Evolutionary conservation across 2,888 invertebrate genomes (phyloP).

Genomic region (Diarsia mendica): DNA sequence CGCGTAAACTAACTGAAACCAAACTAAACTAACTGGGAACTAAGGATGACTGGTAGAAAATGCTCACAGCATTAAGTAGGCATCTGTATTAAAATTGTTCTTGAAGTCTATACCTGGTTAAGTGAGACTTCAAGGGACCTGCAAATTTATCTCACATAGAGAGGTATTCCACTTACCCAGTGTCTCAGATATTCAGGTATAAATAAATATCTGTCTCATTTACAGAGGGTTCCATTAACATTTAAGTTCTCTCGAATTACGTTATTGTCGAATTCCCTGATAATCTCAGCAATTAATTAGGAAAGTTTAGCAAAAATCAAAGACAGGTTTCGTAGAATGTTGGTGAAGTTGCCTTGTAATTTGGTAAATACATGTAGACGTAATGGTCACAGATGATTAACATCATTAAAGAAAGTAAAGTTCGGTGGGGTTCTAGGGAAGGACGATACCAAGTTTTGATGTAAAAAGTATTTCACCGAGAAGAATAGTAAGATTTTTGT

Average conservation of each 20-base stretch:
- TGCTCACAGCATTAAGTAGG: too few species aligned
- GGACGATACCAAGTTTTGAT: background rate
- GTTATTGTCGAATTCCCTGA: background rate
- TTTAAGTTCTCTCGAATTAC: background rate
- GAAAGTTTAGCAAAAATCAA: constrained; percentile 6
- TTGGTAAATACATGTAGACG: background rate
- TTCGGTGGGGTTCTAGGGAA: background rate
- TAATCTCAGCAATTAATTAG: background rate
- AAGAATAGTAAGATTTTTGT: constrained; percentile 2
- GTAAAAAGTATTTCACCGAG: background rate
- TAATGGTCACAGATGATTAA: background rate
- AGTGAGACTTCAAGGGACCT: too few species aligned
- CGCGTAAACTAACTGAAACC: background rate
- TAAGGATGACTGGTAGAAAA: too few species aligned
- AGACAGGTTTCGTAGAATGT: background rate
- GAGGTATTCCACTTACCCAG: too few species aligned
- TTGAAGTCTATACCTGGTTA: too few species aligned
- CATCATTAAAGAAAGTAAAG: background rate
- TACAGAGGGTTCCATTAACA: too few species aligned
- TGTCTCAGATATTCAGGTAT: too few species aligned
- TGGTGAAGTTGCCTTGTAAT: background rate
- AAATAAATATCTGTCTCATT: too few species aligned
- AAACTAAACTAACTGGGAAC: too few species aligned
- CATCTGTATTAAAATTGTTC: too few species aligned
- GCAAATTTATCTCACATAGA: too few species aligned